Evolutionary conservation across 2,797 vertebrate species (phyloP), one percentile per base, ranked within the genome.

Genomic region (Coregonus suidteri): DNA sequence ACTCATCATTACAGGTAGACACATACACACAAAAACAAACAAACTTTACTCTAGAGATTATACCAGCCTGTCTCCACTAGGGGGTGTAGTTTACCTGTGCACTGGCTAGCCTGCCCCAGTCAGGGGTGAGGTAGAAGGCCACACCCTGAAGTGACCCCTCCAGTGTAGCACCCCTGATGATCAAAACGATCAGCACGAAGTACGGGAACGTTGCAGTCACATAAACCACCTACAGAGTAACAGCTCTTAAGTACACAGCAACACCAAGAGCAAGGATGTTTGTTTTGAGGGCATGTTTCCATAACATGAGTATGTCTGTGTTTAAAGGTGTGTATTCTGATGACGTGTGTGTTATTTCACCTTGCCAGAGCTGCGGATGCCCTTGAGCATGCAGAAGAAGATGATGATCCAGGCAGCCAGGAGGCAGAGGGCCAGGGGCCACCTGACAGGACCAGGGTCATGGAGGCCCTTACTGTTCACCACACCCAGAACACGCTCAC

Each of bases 281-380:
- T 47, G 68, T 70, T 54, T 52, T 9, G 30, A 35, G 31, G n/a
- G 13, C 41, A 47, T 47, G 41, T 37, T 30, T 72, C 14, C 25
- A 9, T 72, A 52, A 11, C 71, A 18, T 15, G 30, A 68, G 30
- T 56, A 47, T 47, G 41, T 47, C 41, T 47, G 41, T 47, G 41
- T 47, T 47, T 47, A 47, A 47, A 47, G 41, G 59, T 34, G 18
- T 66, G 37, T 31, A 54, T 13, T 18, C 11, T 65, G 37, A 47
- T 47, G 41, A 71, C 34, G 41, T n/a, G 37, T 81, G 75, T 82
- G 74, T 74, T 15, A 20, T 16, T 54, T 90, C 81, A 96, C 95
- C 94, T 96, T 96, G 75, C 95, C 95, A 4, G 95, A 95, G 90
- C 95, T 96, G 87, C 88, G 95, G 85, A 96, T 96, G 78, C 95